A percentile compares a stretch with the other conserved stretches of the same genome.
Evolutionary conservation across 2,113 vertebrate genomes (phyloP).

Genomic region (Acrocephalus arundinaceus): DNA sequence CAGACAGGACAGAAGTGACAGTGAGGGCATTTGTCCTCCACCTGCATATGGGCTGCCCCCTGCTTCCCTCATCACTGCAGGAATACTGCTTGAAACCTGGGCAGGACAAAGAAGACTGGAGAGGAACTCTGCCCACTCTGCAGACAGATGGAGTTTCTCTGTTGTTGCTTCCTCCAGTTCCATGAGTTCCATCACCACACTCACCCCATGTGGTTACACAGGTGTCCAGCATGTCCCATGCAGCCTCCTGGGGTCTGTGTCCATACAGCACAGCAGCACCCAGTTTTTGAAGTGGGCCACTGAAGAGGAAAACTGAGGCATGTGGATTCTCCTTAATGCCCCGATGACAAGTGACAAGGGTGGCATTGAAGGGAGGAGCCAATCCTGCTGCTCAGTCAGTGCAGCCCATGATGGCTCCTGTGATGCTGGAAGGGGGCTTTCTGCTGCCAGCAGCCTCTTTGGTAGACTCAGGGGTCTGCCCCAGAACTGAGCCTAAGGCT

Average conservation of each 20-base stretch:
- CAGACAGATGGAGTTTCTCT: neutral
- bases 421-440: neutral
- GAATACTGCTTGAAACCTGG: neutral
- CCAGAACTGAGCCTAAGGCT: neutral
- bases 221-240: fast-evolving
- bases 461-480: neutral
- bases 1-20: neutral
- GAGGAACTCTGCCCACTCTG: neutral
- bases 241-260: neutral
- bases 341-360: neutral
- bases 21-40: neutral
- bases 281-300: fast-evolving
- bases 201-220: fast-evolving
- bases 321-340: fast-evolving
- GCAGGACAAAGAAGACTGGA: neutral
- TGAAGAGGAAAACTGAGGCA: neutral
- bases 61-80: neutral
- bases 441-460: neutral
- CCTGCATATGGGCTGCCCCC: neutral
- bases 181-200: neutral
- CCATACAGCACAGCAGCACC: fast-evolving
- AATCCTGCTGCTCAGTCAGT: fast-evolving
- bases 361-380: fast-evolving
- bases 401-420: fast-evolving
- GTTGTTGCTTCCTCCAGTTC: neutral